Percentiles rank a stretch among this genome's conserved stretches.
These are phyloP conservation scores for Lepidurus arcticus DNA, from an alignment of 1,140 invertebrate genomes.

Conservation along the genomic window DNA sequence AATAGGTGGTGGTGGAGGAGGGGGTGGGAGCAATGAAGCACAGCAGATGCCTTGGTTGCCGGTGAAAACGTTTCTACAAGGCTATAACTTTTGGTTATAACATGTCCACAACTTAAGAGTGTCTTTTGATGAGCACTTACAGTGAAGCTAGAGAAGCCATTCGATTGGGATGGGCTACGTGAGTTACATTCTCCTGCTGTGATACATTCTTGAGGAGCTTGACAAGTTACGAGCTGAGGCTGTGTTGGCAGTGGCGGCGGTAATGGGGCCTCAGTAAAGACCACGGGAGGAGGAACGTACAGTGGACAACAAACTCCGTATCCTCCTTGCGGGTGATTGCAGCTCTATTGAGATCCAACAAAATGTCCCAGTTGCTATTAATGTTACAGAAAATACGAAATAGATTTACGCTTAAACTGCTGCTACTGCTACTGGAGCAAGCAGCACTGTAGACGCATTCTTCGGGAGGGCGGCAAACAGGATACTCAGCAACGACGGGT, in stretches of 20 bases:
- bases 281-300: slow-evolving; percentile 22
- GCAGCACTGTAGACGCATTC: not conserved
- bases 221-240: slow-evolving; percentile 20
- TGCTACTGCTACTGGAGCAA: not conserved
- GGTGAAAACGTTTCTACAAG: not conserved
- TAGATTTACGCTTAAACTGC: not conserved
- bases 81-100: not conserved
- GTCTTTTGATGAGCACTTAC: slow-evolving; percentile 19
- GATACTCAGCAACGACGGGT: not conserved
- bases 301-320: not conserved
- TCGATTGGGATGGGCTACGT: not conserved
- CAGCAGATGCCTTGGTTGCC: slow-evolving; percentile 6
- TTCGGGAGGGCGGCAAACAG: not conserved
- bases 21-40: slow-evolving; percentile 30
- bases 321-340: not conserved
- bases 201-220: slow-evolving; percentile 27
- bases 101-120: not conserved
- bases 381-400: not conserved
- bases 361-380: not conserved
- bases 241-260: slow-evolving; percentile 31
- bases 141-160: not conserved
- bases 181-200: slow-evolving; percentile 3
- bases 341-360: not conserved
- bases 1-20: slow-evolving; percentile 20
- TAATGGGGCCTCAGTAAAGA: not conserved